Base-by-base conservation (phyloP, 2,113 vertebrate genomes). In the Cacatua alba region DNA sequence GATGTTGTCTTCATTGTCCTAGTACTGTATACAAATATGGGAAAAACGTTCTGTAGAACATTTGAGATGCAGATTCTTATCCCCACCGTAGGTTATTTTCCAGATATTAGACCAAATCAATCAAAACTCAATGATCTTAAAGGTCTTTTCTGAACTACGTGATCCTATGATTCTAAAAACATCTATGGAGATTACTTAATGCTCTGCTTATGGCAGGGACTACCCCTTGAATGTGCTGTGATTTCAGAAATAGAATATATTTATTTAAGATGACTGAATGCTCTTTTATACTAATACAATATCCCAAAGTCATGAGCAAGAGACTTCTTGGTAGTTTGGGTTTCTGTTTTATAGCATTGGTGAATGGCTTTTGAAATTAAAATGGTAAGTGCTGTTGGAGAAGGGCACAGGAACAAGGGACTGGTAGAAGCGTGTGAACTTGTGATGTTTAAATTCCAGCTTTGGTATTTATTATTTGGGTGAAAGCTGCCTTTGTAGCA, bases 21-120 rank as follows among this genome's bases (percentile, higher is more conserved):
- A 97, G 95, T 98, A 97, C 97, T 98, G 97, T 98, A 98, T 95
- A 89, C 60, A 95, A 69, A 91, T 87, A 97, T n/a, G 94, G 95
- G 94, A 98, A 97, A 37, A 91, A 77, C 23, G 93, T 97, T 97
- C 96, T 97, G 95, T 90, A 97, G 86, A 92, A 93, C 97, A 94
- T 96, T 97, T 96, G 97, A 97, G 96, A 97, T 97, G 96, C 89
- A 97, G 97, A 95, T 97, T 98, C 97, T 97, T 96, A 91, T 96
- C 95, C 95, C 92, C 82, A 88, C 91, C 88, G 97, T 96, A 97
- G 92, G 43, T 86, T 96, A 41, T 95, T 95, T 97, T 92, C 86
- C 96, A 95, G 84, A 80, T 94, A 83, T 55, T 96, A 96, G 90
- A 97, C 97, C 95, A 97, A 97, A 95, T 92, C 95, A 82, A 33